Percentiles rank a stretch among this genome's conserved stretches.
Conservation (phyloP, 2,797 vertebrate genomes). For the Carcharodon carcharias region DNA sequence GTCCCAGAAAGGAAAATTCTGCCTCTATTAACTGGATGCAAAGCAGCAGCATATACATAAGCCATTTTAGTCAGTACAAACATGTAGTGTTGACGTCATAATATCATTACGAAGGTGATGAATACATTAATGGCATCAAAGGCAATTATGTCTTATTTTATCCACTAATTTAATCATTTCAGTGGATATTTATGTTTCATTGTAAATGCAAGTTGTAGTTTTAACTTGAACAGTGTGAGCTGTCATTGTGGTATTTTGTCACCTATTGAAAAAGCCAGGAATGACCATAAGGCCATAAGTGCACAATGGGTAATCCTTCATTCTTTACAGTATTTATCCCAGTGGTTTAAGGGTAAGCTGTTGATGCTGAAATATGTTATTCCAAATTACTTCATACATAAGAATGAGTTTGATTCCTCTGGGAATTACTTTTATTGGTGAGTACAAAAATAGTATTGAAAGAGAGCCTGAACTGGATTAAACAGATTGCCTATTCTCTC, state of each 20-base stretch:
- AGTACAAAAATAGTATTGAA: not conserved
- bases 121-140: not conserved
- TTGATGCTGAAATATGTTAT: not conserved
- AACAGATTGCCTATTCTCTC: not conserved
- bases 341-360: not conserved
- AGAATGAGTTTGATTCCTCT: not conserved
- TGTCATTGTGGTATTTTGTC: not conserved
- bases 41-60: not conserved
- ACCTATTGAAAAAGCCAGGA: not conserved
- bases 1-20: no score
- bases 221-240: not conserved
- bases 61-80: not conserved
- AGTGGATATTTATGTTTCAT: not conserved
- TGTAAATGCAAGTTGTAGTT: not conserved
- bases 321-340: not conserved
- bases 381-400: not conserved
- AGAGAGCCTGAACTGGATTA: not conserved
- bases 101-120: not conserved
- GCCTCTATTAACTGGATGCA: not conserved
- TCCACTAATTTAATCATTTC: not conserved
- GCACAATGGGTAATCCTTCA: not conserved
- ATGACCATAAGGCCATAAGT: no score
- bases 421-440: not conserved
- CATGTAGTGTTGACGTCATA: not conserved
- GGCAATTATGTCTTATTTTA: not conserved